Percentiles rank a stretch among this genome's conserved stretches.
Evolutionary conservation across 2,797 vertebrate species (phyloP).

Genomic region (Smutsia temminckii): DNA sequence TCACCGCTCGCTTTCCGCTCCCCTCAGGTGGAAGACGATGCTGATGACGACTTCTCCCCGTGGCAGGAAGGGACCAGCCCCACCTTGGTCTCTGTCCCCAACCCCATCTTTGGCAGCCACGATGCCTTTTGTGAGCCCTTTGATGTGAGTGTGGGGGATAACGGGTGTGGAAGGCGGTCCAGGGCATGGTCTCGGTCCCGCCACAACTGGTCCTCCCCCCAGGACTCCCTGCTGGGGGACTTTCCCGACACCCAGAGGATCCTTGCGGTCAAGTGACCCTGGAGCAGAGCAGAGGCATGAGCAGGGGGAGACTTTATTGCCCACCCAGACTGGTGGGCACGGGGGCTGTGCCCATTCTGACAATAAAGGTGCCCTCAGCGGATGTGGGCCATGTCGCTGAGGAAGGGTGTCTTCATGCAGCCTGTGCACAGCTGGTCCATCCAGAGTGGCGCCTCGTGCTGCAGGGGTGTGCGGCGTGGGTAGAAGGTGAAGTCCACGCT

Average conservation of each 20-base stretch:
- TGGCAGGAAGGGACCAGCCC: constrained; percentile 83
- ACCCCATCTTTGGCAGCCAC: constrained; percentile 90
- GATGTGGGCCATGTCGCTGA: constrained; percentile 88
- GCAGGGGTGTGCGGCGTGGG: constrained; percentile 87
- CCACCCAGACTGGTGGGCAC: not conserved
- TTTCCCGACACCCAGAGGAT: constrained; percentile 77
- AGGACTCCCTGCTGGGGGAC: constrained; percentile 76
- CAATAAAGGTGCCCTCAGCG: constrained; percentile 82
- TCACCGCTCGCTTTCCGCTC: not conserved
- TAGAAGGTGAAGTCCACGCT: constrained; percentile 88
- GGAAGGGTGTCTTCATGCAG: constrained; percentile 89
- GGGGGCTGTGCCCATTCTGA: not conserved
- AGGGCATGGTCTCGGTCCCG: not conserved
- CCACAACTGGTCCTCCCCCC: not conserved
- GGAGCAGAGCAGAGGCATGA: not conserved
- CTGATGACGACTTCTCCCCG: constrained; percentile 78
- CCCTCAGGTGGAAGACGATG: constrained; percentile 79
- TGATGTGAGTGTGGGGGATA: constrained; percentile 82
- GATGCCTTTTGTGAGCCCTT: constrained; percentile 88
- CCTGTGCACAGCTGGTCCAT: constrained; percentile 90
- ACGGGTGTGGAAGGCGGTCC: not conserved
- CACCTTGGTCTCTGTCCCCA: constrained; percentile 90
- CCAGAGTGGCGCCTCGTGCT: constrained; percentile 88
- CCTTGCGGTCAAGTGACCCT: constrained; percentile 64
- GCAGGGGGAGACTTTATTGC: constrained; percentile 58